Evolutionary conservation across 2,113 vertebrate species (phyloP).

Genomic region (Puntigrus tetrazona): DNA sequence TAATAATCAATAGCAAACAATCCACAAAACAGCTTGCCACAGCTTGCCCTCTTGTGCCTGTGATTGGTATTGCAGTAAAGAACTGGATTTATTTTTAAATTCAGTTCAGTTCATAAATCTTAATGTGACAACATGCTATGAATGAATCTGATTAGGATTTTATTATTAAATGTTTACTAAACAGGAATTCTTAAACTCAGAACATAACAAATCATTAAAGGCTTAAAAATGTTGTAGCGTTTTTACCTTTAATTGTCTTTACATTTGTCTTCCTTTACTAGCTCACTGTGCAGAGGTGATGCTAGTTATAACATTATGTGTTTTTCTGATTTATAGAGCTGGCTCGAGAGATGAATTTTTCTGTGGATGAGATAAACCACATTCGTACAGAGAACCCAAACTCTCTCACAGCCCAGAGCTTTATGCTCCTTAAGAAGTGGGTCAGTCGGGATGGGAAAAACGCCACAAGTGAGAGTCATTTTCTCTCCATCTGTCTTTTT

Average conservation of each 20-base stretch:
- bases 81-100: background rate
- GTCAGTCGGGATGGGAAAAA: constrained; percentile 96
- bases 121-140: background rate
- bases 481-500: constrained; percentile 65
- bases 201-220: background rate
- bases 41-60: background rate
- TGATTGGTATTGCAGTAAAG: background rate
- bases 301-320: constrained; percentile 18
- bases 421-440: constrained; percentile 99
- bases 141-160: background rate
- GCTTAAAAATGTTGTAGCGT: background rate
- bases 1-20: background rate
- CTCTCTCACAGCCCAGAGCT: constrained; percentile 97
- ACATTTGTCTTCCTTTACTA: background rate
- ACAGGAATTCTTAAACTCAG: background rate
- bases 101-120: background rate
- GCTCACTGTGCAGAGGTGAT: background rate
- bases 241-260: background rate
- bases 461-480: constrained; percentile 90
- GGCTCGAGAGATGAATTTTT: constrained; percentile 98
- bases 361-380: constrained; percentile 99
- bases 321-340: constrained; percentile 81
- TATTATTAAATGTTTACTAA: background rate
- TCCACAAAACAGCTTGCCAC: background rate
- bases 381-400: constrained; percentile 97